A percentile compares a stretch with the other conserved stretches of the same genome.
These are phyloP conservation scores for Ptilorrhoa leucosticta DNA, from an alignment of 2,113 vertebrate species.

Conservation along the genomic window DNA sequence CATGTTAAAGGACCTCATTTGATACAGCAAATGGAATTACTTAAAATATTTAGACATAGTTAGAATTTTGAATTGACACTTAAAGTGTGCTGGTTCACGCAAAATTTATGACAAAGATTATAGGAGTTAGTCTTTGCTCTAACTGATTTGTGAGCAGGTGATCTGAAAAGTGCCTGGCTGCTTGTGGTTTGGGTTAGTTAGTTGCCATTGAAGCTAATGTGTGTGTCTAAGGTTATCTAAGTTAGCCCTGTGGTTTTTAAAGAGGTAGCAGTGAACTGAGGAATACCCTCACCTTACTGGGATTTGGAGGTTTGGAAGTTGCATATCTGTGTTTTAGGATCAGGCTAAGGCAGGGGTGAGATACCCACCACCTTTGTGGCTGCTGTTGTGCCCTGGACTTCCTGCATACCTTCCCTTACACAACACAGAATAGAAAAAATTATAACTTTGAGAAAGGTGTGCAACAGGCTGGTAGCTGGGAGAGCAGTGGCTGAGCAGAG, in stretches of 20 bases:
- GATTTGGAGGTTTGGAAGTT: background rate
- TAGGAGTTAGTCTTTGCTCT: background rate
- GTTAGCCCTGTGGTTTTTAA: background rate
- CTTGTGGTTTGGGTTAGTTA: background rate
- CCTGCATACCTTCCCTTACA: background rate
- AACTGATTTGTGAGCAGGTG: background rate
- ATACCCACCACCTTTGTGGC: background rate
- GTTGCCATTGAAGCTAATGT: background rate
- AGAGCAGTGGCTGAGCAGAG: background rate
- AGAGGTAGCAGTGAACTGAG: background rate
- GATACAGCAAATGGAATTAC: background rate
- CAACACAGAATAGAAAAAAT: background rate
- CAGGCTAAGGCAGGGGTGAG: background rate
- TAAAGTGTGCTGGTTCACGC: background rate
- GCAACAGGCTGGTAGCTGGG: background rate
- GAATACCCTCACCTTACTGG: background rate
- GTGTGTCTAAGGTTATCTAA: background rate
- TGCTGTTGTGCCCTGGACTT: background rate
- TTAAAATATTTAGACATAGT: background rate
- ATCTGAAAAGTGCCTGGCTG: background rate
- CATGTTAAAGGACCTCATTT: background rate
- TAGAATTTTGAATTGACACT: background rate
- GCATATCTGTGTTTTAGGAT: background rate
- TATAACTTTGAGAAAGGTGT: background rate
- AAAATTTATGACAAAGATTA: background rate